Base-by-base conservation (phyloP, 2,797 vertebrate genomes). In the Mus caroli region DNA sequence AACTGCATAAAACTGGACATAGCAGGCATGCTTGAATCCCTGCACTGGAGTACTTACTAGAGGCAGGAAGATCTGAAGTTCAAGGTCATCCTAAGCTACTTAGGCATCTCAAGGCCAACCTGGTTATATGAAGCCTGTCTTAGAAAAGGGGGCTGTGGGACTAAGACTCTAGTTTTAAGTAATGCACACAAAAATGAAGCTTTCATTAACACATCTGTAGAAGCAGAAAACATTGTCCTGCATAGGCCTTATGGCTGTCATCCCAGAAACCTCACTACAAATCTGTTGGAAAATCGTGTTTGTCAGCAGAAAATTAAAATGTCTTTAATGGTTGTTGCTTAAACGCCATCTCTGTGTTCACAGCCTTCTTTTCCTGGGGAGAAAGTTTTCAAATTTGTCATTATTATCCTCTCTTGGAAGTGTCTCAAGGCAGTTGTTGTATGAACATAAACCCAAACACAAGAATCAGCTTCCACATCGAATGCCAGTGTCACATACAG, bases 231-330 rank as follows among this genome's bases (percentile, higher is more conserved):
- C 92, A 77, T 52, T 97, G 88, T 91, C 69, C 90, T 92, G 94
- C 85, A 89, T 56, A 92, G 91, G 19, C 94, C 94, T 62, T 83
- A 90, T 98, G 97, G 97, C 97, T 94, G 73, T 90, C 94, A 91
- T 96, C 97, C 97, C 97, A 97, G 97, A 97, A 96, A 92, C 88
- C 79, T 92, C 96, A 92, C 88, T 94, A 80, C 77, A 97, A 98
- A 94, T 96, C 93, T 85, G 94, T 97, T 97, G 94, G 94, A 96
- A 97, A 97, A 96, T 92, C 9, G 0, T 97, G 96, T 98, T 98
- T 98, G 97, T 97, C 97, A 97, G 97, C 96, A 98, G 97, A 97
- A 97, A 97, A 97, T 97, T 97, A 97, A 97, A 96, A 97, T 78
- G 93, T 80, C 95, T 96, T 92, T 93, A 97, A 97, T 96, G 92